Evolutionary conservation across 2,888 invertebrate genomes (phyloP).

Genomic region (Keiferia lycopersicella): DNA sequence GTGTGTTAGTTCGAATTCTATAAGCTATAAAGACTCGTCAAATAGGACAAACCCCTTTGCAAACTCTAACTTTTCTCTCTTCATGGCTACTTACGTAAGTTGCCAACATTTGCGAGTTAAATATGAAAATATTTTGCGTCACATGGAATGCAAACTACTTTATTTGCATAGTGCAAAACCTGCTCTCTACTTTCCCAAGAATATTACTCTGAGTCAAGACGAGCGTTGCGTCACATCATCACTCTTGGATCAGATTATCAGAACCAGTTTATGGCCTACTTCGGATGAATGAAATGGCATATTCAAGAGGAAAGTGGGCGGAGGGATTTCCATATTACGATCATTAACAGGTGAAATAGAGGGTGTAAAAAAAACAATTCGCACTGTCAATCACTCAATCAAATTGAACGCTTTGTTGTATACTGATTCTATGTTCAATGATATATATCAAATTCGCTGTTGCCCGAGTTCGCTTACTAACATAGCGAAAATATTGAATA

Average conservation of each 20-base stretch:
- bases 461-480: no score
- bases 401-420: no score
- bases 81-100: neutral
- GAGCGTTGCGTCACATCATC: constrained; percentile 39
- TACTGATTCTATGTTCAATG: no score
- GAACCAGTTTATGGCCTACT: constrained; percentile 51
- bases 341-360: no score
- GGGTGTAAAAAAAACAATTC: no score
- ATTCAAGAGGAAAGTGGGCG: neutral
- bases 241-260: constrained; percentile 26
- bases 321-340: neutral
- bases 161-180: constrained; percentile 33
- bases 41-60: neutral
- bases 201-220: constrained; percentile 30
- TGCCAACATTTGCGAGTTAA: constrained; percentile 20
- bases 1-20: neutral
- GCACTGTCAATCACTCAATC: no score
- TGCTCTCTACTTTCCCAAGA: constrained; percentile 47
- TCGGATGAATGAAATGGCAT: constrained; percentile 7
- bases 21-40: neutral
- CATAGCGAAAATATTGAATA: no score
- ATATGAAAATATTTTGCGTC: constrained; percentile 36
- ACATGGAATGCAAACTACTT: constrained; percentile 30
- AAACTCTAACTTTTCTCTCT: neutral
- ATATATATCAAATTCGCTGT: no score